These are phyloP conservation scores for Rhyacophila brunnea DNA, from an alignment of 1,140 invertebrate species.

Conservation along the genomic window DNA sequence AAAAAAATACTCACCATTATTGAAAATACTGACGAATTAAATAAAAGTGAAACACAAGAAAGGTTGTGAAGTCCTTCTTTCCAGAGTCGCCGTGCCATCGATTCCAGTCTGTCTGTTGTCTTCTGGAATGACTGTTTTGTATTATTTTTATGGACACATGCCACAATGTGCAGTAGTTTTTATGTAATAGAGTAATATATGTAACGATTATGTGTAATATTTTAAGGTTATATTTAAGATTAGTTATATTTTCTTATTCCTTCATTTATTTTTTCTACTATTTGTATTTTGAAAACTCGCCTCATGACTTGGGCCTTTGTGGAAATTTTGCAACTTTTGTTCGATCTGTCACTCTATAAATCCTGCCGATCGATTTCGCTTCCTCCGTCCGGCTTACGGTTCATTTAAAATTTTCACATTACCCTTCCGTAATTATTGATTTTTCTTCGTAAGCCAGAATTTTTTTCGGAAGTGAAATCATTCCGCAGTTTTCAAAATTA, in stretches of 20 bases:
- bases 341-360: constrained; percentile 20
- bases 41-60: constrained; percentile 3
- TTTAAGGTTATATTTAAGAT: constrained; percentile 20
- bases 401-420: no score
- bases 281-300: constrained; percentile 27
- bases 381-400: not conserved
- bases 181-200: constrained; percentile 42
- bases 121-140: constrained; percentile 53
- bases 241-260: constrained; percentile 24
- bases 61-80: constrained; percentile 56
- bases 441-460: no score
- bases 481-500: constrained; percentile 23
- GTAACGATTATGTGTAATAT: constrained; percentile 34
- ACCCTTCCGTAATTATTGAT: no score
- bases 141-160: constrained; percentile 52
- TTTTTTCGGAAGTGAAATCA: constrained; percentile 28
- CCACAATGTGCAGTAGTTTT: constrained; percentile 40
- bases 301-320: constrained; percentile 34
- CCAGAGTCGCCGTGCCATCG: constrained; percentile 51
- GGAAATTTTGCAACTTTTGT: constrained; percentile 34
- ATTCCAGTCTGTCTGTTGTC: constrained; percentile 49
- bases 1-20: no score
- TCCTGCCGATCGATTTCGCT: constrained; percentile 27
- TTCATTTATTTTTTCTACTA: constrained; percentile 24
- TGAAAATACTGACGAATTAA: no score